Evolutionary conservation across 2,797 vertebrate genomes (phyloP).

Genomic region (Spheniscus humboldti): DNA sequence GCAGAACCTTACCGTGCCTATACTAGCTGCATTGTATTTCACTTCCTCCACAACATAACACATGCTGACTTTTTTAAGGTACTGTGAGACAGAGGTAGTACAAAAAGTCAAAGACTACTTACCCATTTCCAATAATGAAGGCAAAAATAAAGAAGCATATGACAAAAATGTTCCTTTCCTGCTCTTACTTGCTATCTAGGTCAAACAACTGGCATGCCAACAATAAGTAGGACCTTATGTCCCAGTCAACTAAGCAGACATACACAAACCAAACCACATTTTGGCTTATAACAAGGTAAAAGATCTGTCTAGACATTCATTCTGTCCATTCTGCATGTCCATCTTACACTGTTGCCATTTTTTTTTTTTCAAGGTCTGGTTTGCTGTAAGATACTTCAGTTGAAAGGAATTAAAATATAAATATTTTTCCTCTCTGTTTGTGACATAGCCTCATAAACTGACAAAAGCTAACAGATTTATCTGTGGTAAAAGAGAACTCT

Average conservation of each 20-base stretch:
- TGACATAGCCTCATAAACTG: not conserved
- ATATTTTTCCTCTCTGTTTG: not conserved
- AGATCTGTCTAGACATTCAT: not conserved
- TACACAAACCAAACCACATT: not conserved
- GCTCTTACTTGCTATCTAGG: not conserved
- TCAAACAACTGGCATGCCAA: not conserved
- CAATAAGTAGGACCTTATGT: not conserved
- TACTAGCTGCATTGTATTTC: not conserved
- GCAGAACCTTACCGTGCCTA: not conserved
- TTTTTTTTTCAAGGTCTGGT: not conserved
- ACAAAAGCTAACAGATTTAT: constrained; percentile 6
- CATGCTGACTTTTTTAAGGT: not conserved
- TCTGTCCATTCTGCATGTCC: not conserved
- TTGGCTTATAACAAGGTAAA: not conserved
- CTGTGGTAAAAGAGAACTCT: not conserved
- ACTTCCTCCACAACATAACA: not conserved
- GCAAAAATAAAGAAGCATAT: not conserved
- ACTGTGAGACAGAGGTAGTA: not conserved
- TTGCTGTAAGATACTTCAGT: not conserved
- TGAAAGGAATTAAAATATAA: constrained; percentile 25
- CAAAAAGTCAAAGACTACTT: not conserved
- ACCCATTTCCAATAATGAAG: not conserved
- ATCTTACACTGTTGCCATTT: not conserved
- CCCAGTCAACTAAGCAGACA: not conserved
- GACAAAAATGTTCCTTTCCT: not conserved